Evolutionary conservation across 1,140 invertebrate species (phyloP), one percentile per base, ranked within the genome.

Genomic region (Musca vetustissima): DNA sequence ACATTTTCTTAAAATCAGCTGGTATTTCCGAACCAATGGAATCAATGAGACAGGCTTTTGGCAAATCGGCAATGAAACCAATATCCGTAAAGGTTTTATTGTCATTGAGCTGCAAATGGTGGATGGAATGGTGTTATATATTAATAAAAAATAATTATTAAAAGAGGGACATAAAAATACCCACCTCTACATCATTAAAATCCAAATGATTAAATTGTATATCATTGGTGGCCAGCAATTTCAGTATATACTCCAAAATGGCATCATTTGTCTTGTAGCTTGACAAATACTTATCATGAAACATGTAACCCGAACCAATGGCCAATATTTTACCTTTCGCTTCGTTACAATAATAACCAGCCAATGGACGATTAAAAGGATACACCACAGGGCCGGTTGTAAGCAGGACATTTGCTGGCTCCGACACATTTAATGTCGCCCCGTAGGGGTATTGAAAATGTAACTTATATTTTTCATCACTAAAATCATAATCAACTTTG

Each of bases 211-310:
- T 92, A 43, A 96, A 86, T 69, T 90, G 85, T 66, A 91, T 77
- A 22, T 90, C 87, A 66, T 90, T 84, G 15, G 88, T 88, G 9
- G 89, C 91, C 11, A 99, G 86, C 78, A 93, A 92, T 70, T 91
- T 89, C 73, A 99, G 89, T 32, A 98, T 85, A 76, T 97, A 88
- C 81, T 98, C 95, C 75, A 95, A 85, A 21, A 99, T 88, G 76
- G 92, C 90, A 75, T 91, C 89, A 82, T 99, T 99, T 75, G 95
- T 93, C 84, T 99, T 97, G 79, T 96, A 95, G 68, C 97, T 95
- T 17, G 74, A 73, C 70, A 99, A 86, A 81, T 98, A 99, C 73
- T 91, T 87, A 75, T 95, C 92, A 0, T 89, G 86, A 70, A 93
- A 89, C 74, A 93, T 88, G 78, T 90, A 88, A 0, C 89, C 90